Evolutionary conservation across 2,888 invertebrate genomes (phyloP).

Genomic region (Heteropelma amictum): DNA sequence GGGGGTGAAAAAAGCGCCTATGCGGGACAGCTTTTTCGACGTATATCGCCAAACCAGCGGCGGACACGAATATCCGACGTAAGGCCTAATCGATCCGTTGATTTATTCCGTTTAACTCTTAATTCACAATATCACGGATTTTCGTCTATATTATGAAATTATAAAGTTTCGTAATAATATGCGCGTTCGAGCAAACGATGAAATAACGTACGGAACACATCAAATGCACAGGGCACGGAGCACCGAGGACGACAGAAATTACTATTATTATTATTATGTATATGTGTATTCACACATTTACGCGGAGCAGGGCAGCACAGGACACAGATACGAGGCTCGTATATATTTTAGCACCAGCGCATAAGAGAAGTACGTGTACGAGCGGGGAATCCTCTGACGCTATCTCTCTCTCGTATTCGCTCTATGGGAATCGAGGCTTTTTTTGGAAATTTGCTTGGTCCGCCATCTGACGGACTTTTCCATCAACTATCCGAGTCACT

Average conservation of each 20-base stretch:
- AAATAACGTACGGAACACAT: slow-evolving; percentile 33
- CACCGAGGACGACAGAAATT: slow-evolving; percentile 49
- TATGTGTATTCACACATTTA: slow-evolving; percentile 40
- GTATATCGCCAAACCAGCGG: slow-evolving; percentile 33
- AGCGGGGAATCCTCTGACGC: slow-evolving; percentile 24
- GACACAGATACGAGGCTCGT: slow-evolving; percentile 46
- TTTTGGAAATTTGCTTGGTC: background rate
- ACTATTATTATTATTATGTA: slow-evolving; percentile 43
- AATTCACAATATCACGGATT: background rate
- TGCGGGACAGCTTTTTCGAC: slow-evolving; percentile 68
- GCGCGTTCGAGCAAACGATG: slow-evolving; percentile 27
- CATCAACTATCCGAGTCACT: background rate
- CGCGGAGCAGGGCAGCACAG: slow-evolving; percentile 54
- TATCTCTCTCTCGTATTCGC: slow-evolving; percentile 8
- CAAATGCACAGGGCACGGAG: slow-evolving; percentile 44
- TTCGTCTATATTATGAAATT: background rate
- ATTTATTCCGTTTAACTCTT: background rate
- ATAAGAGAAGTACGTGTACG: slow-evolving; percentile 13
- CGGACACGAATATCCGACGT: slow-evolving; percentile 31
- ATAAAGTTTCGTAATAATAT: slow-evolving; percentile 15
- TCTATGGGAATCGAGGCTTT: slow-evolving; percentile 27
- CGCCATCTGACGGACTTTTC: slow-evolving; percentile 46
- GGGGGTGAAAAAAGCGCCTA: slow-evolving; percentile 73
- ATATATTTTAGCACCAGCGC: slow-evolving; percentile 7
- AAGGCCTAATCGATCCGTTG: slow-evolving; percentile 31